phyloP scores from a whole-genome alignment of 1,140 invertebrate genomes.

The Archivesica marissinica region DNA sequence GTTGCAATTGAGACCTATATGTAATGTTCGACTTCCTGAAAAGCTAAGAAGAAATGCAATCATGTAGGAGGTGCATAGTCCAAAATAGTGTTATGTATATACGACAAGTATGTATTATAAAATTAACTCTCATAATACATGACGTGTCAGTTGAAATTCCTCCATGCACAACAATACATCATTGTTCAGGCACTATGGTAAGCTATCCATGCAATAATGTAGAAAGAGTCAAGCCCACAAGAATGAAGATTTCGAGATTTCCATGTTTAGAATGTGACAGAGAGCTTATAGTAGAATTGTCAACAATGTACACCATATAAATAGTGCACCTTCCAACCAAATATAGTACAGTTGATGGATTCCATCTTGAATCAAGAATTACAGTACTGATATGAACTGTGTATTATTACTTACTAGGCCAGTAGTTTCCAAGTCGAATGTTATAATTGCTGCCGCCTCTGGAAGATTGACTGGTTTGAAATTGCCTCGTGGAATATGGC shows the following conservation, averaged over 20 bases:
- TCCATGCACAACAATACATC: too few species aligned
- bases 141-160: too few species aligned
- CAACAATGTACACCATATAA: neutral
- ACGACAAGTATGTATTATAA: too few species aligned
- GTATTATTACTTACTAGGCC: neutral
- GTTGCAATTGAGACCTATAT: too few species aligned
- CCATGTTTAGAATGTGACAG: neutral
- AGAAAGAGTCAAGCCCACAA: neutral
- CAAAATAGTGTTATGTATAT: too few species aligned
- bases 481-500: neutral
- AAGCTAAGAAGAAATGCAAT: too few species aligned
- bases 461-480: neutral
- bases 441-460: neutral
- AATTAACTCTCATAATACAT: too few species aligned
- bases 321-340: neutral
- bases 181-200: neutral
- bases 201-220: neutral
- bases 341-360: too few species aligned
- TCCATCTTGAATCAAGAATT: neutral
- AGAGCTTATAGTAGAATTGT: neutral
- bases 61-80: too few species aligned
- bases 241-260: neutral
- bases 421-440: neutral
- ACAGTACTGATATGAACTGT: neutral
- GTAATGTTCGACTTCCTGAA: too few species aligned